Percentiles rank a stretch among this genome's conserved stretches.
Evolutionary conservation across 2,113 vertebrate species (phyloP).

Genomic region (Zosterops hypoxanthus): DNA sequence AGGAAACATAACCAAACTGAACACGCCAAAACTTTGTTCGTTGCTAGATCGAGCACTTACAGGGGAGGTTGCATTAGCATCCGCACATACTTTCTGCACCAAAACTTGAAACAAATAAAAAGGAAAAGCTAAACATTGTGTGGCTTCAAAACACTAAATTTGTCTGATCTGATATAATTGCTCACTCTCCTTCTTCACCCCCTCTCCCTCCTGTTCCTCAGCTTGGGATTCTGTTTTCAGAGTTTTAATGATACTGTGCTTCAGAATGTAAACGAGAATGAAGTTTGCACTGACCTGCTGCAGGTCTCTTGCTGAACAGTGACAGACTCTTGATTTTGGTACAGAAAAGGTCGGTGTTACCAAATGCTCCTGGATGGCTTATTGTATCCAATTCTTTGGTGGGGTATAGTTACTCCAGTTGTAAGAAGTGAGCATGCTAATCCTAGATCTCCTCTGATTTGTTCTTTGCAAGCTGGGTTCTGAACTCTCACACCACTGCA

Average conservation of each 20-base stretch:
- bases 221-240: conserved; percentile 39
- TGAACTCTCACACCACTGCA: conserved; percentile 17
- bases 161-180: conserved; percentile 52
- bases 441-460: conserved; percentile 3
- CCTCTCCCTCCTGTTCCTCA: background rate
- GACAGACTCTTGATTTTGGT: conserved; percentile 62
- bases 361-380: conserved; percentile 78
- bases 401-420: conserved; percentile 27
- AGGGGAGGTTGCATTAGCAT: conserved; percentile 57
- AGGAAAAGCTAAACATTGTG: conserved; percentile 65
- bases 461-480: background rate
- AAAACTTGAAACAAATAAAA: conserved; percentile 79
- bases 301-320: conserved; percentile 64
- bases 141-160: conserved; percentile 69
- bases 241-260: conserved; percentile 67
- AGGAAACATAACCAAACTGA: conserved; percentile 71
- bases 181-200: background rate
- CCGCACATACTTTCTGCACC: conserved; percentile 71
- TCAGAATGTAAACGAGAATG: conserved; percentile 74
- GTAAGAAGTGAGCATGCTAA: background rate
- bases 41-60: conserved; percentile 65
- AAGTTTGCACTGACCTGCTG: conserved; percentile 73
- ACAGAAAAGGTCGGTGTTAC: conserved; percentile 73
- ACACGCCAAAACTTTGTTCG: conserved; percentile 64
- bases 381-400: conserved; percentile 55